Evolutionary conservation across 2,113 vertebrate species (phyloP), one percentile per base, ranked within the genome.

Genomic region (Callionymus lyra): DNA sequence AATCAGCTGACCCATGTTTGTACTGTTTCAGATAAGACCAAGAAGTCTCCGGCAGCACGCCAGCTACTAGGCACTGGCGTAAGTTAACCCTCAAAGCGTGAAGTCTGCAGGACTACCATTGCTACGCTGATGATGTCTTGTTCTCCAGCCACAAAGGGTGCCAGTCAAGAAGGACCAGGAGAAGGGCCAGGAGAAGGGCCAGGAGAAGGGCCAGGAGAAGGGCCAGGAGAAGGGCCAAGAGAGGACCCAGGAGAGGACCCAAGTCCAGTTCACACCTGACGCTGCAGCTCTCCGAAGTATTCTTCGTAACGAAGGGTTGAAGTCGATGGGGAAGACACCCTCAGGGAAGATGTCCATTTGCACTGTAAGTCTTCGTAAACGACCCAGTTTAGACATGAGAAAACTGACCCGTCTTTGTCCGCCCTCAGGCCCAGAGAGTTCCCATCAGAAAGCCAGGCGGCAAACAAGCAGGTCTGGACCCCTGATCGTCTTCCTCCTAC

Each of bases 351-450:
- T 66, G 11, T 77, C 78, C 2, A 39, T 81, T 47, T 79, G 65
- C 68, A 59, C 68, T 10, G 85, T 84, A 64, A 51, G 49, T 16
- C 10, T 3, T 14, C 6, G 6, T 17, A 5, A 5, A 8, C 4
- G 4, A 27, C 21, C 21, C 21, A 27, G 21, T 27, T 27, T 4
- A 4, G 21, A 27, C 21, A 8, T 27, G 4, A 27, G 4, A 8
- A 27, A 8, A 27, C 21, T 27, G 21, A 8, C 21, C 21, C 21
- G 8, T 48, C 0, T 12, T 39, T 34, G 19, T 21, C 6, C 18
- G 13, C 39, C 56, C 15, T 42, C 56, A 87, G 84, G 78, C 82
- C 53, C 82, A 67, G 52, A 70, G 85, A 65, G 79, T 87, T 10
- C 82, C 74, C 1, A 35, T 83, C 21, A 71, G 35, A 41, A 84